Base-by-base conservation (phyloP, 2,888 invertebrate genomes). In the Vesta saturnalis region DNA sequence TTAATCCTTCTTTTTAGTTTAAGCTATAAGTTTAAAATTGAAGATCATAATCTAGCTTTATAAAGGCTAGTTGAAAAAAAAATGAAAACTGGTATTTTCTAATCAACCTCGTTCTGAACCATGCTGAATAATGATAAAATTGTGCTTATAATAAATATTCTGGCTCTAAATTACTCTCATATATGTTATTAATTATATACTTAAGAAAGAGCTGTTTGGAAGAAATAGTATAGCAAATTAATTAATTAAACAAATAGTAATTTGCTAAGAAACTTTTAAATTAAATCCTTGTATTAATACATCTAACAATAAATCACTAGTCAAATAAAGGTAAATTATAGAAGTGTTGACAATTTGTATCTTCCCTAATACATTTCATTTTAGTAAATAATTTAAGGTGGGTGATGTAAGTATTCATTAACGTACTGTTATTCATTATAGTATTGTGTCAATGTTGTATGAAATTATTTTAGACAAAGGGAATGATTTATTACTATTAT, bases 391-490 rank as follows among this genome's bases (percentile, higher is more conserved):
- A 52, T 52, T 52, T 52, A 15, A 18, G 15, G 52, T 19, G n/a
- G 52, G 52, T 19, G 21, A n/a, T 39, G 39, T n/a, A 39, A 39
- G 39, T 39, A 12, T n/a, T 39, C n/a, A 19, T 52, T 12, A 52
- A 52, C 19, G 21, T 52, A 52, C 52, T 52, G 52, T 52, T 52
- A 52, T 21, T 52, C 52, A 18, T 52, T 52, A 52, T 52, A 52
- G 19, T 12, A 21, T 52, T 52, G 52, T 47, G 47, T 52, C 52
- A 52, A 52, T 52, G 52, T n/a, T 52, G 52, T 52, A 52, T 52
- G 52, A 52, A 52, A 52, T 52, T 52, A 52, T 52, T 52, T 52
- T 52, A 52, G 52, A 52, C 52, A 52, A 52, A 52, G 52, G 52
- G 21, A 52, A 18, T 52, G 52, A 52, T 52, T 52, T 52, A 52